Base-by-base conservation (phyloP, 2,888 invertebrate genomes). In the Tetheella fluctuosa region DNA sequence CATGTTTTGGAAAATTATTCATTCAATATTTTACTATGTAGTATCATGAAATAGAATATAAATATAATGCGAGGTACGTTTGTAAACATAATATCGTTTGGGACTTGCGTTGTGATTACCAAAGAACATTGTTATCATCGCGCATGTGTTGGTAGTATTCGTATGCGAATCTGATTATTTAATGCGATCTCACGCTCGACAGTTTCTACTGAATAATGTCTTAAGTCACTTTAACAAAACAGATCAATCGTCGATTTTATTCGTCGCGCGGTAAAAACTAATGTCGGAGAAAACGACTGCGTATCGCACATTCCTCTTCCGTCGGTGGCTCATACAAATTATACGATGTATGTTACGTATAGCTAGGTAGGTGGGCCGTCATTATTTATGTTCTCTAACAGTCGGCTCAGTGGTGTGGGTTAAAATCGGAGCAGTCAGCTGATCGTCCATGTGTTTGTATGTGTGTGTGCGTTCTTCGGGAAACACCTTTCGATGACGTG, bases 341-440 rank as follows among this genome's bases (percentile, higher is more conserved):
- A 90, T 90, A 91, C 91, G 87, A 88, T 82, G 84, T 85, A 83
- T 88, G 88, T 88, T 91, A 89, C 86, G 90, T 91, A 89, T 91
- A 90, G 89, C 85, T 91, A 88, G 90, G 90, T 92, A 91, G 92
- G 90, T 91, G 88, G 90, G 91, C 86, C 88, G 90, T 92, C 92
- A 93, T 93, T 93, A 93, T 93, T 92, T 93, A 93, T 93, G 92
- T 91, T 92, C 91, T 91, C 91, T 91, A 91, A 91, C 92, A 90
- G 88, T 86, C 87, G 81, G 80, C 83, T 85, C 81, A 80, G 83
- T 90, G 86, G 92, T 92, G 91, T 91, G 92, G 82, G 92, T 92
- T 92, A 91, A 91, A 92, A 93, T 93, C 92, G 89, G 92, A 92
- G 92, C 92, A 92, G 89, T 92, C 92, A 92, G 92, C 92, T 93